phyloP scores from a whole-genome alignment of 1,140 invertebrate species.

The Temnothorax curvispinosus region DNA sequence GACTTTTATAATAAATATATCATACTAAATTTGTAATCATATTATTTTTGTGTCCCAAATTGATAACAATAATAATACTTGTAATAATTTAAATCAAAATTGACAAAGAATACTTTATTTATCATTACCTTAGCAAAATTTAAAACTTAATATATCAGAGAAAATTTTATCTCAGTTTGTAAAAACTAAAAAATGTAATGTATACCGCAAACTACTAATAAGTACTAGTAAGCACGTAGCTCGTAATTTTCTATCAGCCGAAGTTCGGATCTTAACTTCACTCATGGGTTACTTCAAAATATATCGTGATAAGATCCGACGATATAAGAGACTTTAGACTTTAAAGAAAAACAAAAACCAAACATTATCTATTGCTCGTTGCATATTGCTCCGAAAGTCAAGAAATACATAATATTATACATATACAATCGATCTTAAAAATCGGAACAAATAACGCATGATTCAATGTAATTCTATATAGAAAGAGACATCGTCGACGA shows the following conservation, averaged over 20 bases:
- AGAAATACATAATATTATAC: conserved; percentile 48
- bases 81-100: not conserved
- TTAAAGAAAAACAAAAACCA: conserved; percentile 32
- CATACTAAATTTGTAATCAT: no score
- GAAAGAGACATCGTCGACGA: not conserved
- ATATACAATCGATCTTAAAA: not conserved
- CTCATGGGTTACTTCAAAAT: conserved; percentile 15
- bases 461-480: not conserved
- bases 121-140: not conserved
- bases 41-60: no score
- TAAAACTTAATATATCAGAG: not conserved
- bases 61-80: not conserved
- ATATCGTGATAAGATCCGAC: conserved; percentile 34
- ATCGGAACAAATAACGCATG: not conserved
- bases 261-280: not conserved
- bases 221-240: not conserved
- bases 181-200: conserved; percentile 1
- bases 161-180: not conserved
- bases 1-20: no score
- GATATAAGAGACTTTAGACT: conserved; percentile 39
- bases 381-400: conserved; percentile 24
- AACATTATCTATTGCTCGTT: conserved; percentile 49
- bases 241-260: conserved; percentile 20
- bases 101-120: not conserved
- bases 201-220: no score